A percentile compares a stretch with the other conserved stretches of the same genome.
Evolutionary conservation across 2,888 invertebrate species (phyloP).

Genomic region (Cataglyphis rosenhaueri): DNA sequence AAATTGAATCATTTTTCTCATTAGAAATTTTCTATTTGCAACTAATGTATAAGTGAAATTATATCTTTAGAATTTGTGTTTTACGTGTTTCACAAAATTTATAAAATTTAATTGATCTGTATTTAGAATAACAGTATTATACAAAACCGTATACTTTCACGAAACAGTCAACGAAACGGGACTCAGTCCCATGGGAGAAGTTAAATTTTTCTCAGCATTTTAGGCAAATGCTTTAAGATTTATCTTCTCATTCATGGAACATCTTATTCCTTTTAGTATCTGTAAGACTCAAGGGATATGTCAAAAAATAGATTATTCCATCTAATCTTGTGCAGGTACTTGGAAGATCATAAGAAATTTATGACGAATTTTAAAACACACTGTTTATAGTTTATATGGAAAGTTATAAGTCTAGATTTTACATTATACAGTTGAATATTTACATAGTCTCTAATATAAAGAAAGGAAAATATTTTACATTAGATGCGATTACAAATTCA

Average conservation of each 20-base stretch:
- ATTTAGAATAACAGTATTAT: not conserved
- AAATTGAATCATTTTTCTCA: not conserved
- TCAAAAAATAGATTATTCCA: not conserved
- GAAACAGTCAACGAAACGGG: not conserved
- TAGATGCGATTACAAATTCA: not conserved
- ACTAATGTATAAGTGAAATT: not conserved
- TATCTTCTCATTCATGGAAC: constrained; percentile 18
- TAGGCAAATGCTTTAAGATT: not conserved
- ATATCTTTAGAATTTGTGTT: not conserved
- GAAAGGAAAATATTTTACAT: not conserved
- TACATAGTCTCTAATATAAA: not conserved
- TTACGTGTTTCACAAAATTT: not conserved
- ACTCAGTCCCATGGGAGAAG: not conserved
- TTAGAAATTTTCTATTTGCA: not conserved
- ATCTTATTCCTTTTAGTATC: not conserved
- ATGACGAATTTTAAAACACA: constrained; percentile 4
- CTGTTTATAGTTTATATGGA: not conserved
- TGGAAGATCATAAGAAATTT: not conserved
- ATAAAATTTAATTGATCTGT: not conserved
- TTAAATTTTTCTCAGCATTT: not conserved
- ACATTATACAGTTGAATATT: not conserved
- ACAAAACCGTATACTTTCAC: not conserved
- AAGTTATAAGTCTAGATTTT: not conserved
- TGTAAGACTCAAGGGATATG: not conserved
- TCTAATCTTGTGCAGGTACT: not conserved